Evolutionary conservation across 2,888 invertebrate genomes (phyloP), one percentile per base, ranked within the genome.

Genomic region (Volucella zonaria): DNA sequence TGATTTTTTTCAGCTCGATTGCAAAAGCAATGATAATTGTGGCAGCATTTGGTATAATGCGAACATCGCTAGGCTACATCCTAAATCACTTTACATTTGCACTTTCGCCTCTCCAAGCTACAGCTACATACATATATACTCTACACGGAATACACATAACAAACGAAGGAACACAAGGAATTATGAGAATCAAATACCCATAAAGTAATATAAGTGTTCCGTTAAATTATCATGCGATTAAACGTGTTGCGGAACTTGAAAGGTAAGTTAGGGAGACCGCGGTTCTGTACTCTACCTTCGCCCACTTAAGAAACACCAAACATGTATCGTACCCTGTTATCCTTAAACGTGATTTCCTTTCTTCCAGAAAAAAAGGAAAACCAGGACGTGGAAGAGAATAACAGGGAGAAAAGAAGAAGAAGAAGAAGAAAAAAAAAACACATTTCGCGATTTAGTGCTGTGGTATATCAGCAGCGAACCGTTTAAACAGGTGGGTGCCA

Each of bases 401-500:
- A 31, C 31, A 31, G 4, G 6, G 31, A 31, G 51, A 56, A 64
- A 31, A 42, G n/a, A 18, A 62, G 31, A 45, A 31, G 8, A 62
- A 62, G 10, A 38, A 66, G 42, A 43, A 68, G 10, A 18, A 59
- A 70, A 59, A 23, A 43, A 8, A 9, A 45, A 71, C 42, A 73
- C 68, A 31, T 43, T 64, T 79, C 74, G 59, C 74, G 79, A 79
- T 83, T 83, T 70, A 83, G 64, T 83, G 79, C 43, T 70, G 75
- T 61, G 75, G 58, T 75, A 70, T 79, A 83, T 75, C 81, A 73
- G 62, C 52, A 76, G 47, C 23, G 76, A 81, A 81, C 71, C 85
- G 73, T 77, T 73, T 81, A 68, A 85, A 81, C 85, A 85, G 81
- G 81, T 85, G 80, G 85, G 76, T 80, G 67, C 83, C 47, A 10